phyloP scores from a whole-genome alignment of 2,113 vertebrate genomes.

The Muscicapa adusta region DNA sequence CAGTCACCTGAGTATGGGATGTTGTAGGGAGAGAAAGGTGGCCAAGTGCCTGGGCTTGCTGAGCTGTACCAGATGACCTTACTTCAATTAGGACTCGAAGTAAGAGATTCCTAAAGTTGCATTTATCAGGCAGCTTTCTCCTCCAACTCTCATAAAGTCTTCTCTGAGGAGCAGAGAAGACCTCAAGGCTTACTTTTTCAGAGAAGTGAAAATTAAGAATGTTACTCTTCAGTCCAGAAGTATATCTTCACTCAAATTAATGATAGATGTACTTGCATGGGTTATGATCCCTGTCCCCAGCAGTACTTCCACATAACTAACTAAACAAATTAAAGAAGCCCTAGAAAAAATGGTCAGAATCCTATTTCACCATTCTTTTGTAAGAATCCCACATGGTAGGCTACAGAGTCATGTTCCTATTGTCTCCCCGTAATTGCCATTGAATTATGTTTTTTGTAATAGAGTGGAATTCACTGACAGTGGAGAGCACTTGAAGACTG shows the following conservation, averaged over 20 bases:
- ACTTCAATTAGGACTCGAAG: background rate
- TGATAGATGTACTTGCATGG: background rate
- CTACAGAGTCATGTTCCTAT: background rate
- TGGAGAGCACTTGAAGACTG: background rate
- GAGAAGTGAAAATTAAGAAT: background rate
- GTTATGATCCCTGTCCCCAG: background rate
- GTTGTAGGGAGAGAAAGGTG: background rate
- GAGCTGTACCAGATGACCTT: background rate
- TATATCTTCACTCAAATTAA: background rate
- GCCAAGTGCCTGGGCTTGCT: rapidly evolving
- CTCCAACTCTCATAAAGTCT: background rate
- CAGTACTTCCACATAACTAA: background rate
- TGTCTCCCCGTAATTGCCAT: background rate
- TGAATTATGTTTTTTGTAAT: background rate
- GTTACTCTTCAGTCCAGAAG: background rate
- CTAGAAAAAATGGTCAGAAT: background rate
- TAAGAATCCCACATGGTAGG: background rate
- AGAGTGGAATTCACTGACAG: background rate
- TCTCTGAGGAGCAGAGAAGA: background rate
- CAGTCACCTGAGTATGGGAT: background rate
- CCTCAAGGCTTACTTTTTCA: background rate
- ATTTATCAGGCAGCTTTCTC: background rate
- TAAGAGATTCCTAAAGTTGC: background rate
- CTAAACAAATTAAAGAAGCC: background rate
- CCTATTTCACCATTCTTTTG: background rate